Percentiles rank a stretch among this genome's conserved stretches.
phyloP scores from a whole-genome alignment of 2,888 invertebrate species.

The Aricia artaxerxes region DNA sequence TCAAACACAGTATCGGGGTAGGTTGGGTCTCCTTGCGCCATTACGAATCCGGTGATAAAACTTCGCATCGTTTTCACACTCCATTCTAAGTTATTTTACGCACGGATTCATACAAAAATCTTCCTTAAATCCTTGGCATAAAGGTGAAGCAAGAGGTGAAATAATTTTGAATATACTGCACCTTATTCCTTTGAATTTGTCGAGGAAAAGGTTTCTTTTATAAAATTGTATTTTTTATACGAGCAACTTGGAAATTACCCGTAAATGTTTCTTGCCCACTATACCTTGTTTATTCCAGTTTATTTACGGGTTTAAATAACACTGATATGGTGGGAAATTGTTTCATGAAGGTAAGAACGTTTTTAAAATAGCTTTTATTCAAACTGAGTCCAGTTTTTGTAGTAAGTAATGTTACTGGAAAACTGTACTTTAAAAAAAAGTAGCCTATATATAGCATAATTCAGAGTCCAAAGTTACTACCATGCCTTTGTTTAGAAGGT shows the following conservation, averaged over 20 bases:
- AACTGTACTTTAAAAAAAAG: too few species aligned
- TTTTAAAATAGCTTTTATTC: background rate
- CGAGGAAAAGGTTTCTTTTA: constrained; percentile 19
- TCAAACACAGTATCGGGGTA: constrained; percentile 26
- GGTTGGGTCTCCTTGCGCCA: background rate
- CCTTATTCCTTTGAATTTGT: constrained; percentile 21
- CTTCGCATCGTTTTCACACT: constrained; percentile 16
- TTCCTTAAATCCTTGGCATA: background rate
- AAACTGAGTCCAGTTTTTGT: too few species aligned
- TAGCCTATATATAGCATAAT: too few species aligned
- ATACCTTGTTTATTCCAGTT: constrained; percentile 5
- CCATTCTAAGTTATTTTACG: background rate
- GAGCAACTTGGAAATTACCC: constrained; percentile 10
- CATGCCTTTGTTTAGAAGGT: too few species aligned
- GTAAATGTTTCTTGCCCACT: constrained; percentile 15
- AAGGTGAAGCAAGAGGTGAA: background rate
- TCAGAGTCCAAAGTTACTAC: too few species aligned
- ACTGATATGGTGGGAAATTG: background rate
- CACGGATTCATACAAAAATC: background rate
- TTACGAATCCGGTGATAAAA: constrained; percentile 29
- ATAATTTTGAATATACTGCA: background rate
- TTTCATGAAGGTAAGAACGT: background rate
- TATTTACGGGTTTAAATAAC: constrained; percentile 3
- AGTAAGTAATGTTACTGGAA: too few species aligned
- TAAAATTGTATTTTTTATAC: constrained; percentile 18